Evolutionary conservation across 2,888 invertebrate species (phyloP).

Genomic region (Creontiades dilutus): DNA sequence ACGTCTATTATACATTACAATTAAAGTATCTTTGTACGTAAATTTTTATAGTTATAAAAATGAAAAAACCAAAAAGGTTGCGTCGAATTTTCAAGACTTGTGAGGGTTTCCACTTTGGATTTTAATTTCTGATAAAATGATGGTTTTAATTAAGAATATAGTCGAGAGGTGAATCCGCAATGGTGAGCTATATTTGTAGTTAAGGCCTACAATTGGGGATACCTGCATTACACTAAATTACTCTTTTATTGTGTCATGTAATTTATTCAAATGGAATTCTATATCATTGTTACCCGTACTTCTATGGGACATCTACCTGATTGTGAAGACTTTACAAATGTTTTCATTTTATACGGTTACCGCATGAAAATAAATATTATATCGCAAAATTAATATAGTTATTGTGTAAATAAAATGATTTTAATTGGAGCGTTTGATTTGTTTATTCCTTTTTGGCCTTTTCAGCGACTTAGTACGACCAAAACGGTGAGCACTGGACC

Average conservation of each 20-base stretch:
- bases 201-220: constrained; percentile 32
- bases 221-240: background rate
- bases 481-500: too few relatives aligned
- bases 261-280: background rate
- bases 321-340: background rate
- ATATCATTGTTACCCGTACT: background rate
- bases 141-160: too few relatives aligned
- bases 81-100: too few relatives aligned
- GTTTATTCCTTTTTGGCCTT: background rate
- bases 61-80: too few relatives aligned
- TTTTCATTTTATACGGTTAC: constrained; percentile 46
- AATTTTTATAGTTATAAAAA: too few relatives aligned
- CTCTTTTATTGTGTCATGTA: background rate
- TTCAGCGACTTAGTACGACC: background rate
- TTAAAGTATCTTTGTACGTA: too few relatives aligned
- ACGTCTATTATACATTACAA: background rate
- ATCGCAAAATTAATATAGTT: constrained; percentile 9
- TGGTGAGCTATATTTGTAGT: background rate
- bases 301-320: background rate
- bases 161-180: too few relatives aligned
- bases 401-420: constrained; percentile 51
- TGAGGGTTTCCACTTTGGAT: too few relatives aligned
- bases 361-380: background rate
- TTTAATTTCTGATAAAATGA: too few relatives aligned
- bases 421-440: constrained; percentile 9